phyloP scores from a whole-genome alignment of 2,113 vertebrate species.

The Albula goreensis region DNA sequence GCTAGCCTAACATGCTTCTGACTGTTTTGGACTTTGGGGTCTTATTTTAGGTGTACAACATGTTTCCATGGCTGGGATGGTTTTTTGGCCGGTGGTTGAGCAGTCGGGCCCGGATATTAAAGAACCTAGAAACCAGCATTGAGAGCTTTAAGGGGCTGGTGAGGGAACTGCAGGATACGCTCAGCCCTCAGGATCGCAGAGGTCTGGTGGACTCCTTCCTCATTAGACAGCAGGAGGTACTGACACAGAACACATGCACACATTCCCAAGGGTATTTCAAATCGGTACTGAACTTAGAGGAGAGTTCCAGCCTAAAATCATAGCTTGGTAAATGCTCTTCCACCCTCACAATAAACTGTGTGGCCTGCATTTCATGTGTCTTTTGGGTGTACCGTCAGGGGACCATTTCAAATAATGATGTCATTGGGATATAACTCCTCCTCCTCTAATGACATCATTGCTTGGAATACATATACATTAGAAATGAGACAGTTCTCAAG shows the following conservation, averaged over 20 bases:
- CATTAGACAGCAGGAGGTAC: conserved; percentile 28
- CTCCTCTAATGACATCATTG: too few species aligned
- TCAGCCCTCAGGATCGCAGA: conserved; percentile 44
- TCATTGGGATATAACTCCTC: too few species aligned
- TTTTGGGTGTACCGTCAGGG: too few species aligned
- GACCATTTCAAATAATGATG: too few species aligned
- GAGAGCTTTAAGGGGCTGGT: background rate
- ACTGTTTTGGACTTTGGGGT: background rate
- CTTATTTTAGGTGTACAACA: conserved; percentile 61
- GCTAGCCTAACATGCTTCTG: background rate
- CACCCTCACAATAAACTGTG: too few species aligned
- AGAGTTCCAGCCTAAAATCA: too few species aligned
- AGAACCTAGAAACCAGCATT: background rate
- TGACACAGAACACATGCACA: background rate
- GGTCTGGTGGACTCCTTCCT: conserved; percentile 57
- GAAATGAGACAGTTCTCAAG: too few species aligned
- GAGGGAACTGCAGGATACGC: conserved; percentile 37
- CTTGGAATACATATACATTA: too few species aligned
- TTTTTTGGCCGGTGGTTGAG: conserved; percentile 54
- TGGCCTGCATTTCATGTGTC: too few species aligned
- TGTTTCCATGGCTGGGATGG: conserved; percentile 54
- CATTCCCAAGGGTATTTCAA: too few species aligned
- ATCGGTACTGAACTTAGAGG: too few species aligned
- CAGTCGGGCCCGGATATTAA: conserved; percentile 45
- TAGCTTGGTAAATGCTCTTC: too few species aligned